A percentile compares a stretch with the other conserved stretches of the same genome.
phyloP scores from a whole-genome alignment of 1,140 invertebrate genomes.

The Centruroides vittatus region DNA sequence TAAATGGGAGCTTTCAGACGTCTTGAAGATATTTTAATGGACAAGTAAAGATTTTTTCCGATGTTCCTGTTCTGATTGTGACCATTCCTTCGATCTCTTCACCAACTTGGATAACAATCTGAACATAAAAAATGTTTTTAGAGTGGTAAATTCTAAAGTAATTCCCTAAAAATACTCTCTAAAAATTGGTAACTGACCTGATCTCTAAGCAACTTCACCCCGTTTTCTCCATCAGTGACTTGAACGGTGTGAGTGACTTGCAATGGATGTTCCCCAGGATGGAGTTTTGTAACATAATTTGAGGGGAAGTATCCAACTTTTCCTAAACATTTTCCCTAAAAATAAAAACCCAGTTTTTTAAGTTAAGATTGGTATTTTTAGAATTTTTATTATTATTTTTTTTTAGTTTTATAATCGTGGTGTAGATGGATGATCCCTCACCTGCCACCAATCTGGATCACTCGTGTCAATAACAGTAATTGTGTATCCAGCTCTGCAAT shows the following conservation, averaged over 20 bases:
- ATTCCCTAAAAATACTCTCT: neutral
- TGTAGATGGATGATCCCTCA: slow-evolving; percentile 5
- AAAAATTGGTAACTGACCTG: slow-evolving; percentile 35
- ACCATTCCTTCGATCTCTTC: slow-evolving; percentile 84
- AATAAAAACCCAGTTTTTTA: neutral
- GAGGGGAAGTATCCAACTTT: slow-evolving; percentile 86
- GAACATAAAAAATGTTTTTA: slow-evolving; percentile 11
- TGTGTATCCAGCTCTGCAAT: slow-evolving; percentile 71
- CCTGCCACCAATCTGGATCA: slow-evolving; percentile 85
- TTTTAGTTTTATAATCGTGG: no score
- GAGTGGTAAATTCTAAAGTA: neutral
- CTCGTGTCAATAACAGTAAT: slow-evolving; percentile 87
- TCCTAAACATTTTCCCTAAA: slow-evolving; percentile 78
- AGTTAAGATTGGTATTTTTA: no score
- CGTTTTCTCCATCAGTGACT: slow-evolving; percentile 43
- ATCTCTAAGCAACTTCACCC: slow-evolving; percentile 44
- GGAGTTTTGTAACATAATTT: slow-evolving; percentile 79
- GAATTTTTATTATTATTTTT: no score
- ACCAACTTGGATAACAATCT: slow-evolving; percentile 55
- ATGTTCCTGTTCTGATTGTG: slow-evolving; percentile 61
- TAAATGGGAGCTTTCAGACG: slow-evolving; percentile 22
- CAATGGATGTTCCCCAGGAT: slow-evolving; percentile 71
- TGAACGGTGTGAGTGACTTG: slow-evolving; percentile 56
- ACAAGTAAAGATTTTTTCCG: slow-evolving; percentile 49
- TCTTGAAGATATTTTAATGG: slow-evolving; percentile 37